A percentile compares a stretch with the other conserved stretches of the same genome.
phyloP scores from a whole-genome alignment of 2,888 invertebrate genomes.

The Tipula helvola region DNA sequence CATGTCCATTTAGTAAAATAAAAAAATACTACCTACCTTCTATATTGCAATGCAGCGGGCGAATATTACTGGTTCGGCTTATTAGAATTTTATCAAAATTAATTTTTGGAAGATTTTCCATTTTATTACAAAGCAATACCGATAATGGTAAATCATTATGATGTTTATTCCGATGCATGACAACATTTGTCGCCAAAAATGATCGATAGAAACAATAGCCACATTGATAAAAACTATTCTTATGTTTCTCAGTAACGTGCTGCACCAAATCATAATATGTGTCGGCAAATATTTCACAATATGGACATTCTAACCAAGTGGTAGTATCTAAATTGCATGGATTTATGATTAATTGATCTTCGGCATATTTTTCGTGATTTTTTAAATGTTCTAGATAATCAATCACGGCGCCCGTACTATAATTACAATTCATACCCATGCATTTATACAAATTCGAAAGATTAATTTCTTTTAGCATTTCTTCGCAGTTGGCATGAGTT shows the following conservation, averaged over 20 bases:
- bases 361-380: constrained; percentile 22
- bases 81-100: constrained; percentile 6
- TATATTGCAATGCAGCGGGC: constrained; percentile 11
- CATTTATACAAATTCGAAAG: constrained; percentile 39
- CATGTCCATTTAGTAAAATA: background rate
- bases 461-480: constrained; percentile 12
- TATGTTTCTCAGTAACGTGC: constrained; percentile 51
- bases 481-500: background rate
- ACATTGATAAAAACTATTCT: constrained; percentile 48
- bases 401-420: constrained; percentile 30
- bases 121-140: background rate
- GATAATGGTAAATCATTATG: constrained; percentile 14
- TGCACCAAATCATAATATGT: constrained; percentile 37
- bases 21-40: constrained; percentile 13
- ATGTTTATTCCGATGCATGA: constrained; percentile 13
- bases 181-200: constrained; percentile 13
- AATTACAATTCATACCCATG: constrained; percentile 39
- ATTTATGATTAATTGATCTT: constrained; percentile 11
- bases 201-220: constrained; percentile 56
- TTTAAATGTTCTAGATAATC: constrained; percentile 35
- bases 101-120: background rate
- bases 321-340: constrained; percentile 27
- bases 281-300: constrained; percentile 40
- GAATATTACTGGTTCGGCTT: constrained; percentile 17
- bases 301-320: constrained; percentile 43